Percentiles rank a stretch among this genome's conserved stretches.
phyloP scores from a whole-genome alignment of 2,888 invertebrate species.

The Leptinotarsa peninsularis region DNA sequence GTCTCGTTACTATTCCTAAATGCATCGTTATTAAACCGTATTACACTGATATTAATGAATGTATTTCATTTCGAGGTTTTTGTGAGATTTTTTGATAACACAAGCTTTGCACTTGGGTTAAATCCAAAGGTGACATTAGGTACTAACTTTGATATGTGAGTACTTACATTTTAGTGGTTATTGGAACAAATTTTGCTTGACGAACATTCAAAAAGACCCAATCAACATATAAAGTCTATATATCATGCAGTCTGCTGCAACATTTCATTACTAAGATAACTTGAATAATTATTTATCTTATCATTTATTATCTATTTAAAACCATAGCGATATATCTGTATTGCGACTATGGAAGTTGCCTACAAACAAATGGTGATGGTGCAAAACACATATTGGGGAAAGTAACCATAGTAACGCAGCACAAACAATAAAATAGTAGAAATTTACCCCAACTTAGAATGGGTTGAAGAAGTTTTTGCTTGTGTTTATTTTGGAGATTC shows the following conservation, averaged over 20 bases:
- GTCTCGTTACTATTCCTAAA: too few relatives aligned
- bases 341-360: not conserved
- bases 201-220: too few relatives aligned
- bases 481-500: not conserved
- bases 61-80: too few relatives aligned
- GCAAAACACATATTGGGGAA: not conserved
- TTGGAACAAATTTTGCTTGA: too few relatives aligned
- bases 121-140: too few relatives aligned
- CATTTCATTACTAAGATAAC: not conserved
- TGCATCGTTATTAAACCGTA: too few relatives aligned
- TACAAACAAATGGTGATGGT: not conserved
- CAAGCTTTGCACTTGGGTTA: too few relatives aligned
- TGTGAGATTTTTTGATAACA: too few relatives aligned
- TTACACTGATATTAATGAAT: too few relatives aligned
- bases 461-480: not conserved
- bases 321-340: not conserved
- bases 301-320: not conserved
- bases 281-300: slow-evolving; percentile 1
- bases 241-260: not conserved
- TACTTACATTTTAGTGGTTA: too few relatives aligned
- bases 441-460: not conserved
- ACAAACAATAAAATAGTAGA: slow-evolving; percentile 1
- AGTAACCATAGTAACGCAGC: slow-evolving; percentile 14
- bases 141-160: too few relatives aligned
- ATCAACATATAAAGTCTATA: too few relatives aligned